These are phyloP conservation scores for Homarus gammarus DNA, from an alignment of 2,888 invertebrate species.

Conservation along the genomic window DNA sequence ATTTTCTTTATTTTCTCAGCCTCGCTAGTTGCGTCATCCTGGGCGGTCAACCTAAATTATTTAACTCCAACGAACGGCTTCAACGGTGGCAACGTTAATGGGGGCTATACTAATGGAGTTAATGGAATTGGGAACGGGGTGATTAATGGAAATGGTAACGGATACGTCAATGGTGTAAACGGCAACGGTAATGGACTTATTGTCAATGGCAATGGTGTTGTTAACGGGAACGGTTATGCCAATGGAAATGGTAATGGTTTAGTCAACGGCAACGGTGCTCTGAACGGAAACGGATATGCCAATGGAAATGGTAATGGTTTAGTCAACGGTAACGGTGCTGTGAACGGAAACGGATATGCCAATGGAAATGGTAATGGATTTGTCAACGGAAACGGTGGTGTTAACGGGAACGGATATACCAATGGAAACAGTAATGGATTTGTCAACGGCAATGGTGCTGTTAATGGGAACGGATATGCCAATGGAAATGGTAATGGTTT, in stretches of 20 bases:
- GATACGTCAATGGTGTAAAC: too few species aligned
- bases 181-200: not conserved
- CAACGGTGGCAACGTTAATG: conserved; percentile 19
- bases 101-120: not conserved
- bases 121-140: too few species aligned
- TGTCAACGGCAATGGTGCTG: conserved; percentile 48
- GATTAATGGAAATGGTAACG: too few species aligned
- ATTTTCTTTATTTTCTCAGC: too few species aligned
- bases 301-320: not conserved
- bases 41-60: too few species aligned
- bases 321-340: not conserved
- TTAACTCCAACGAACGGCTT: too few species aligned
- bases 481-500: conserved; percentile 58
- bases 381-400: conserved; percentile 22
- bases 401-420: conserved; percentile 68
- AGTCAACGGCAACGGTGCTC: too few species aligned
- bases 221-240: too few species aligned
- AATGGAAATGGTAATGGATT: too few species aligned
- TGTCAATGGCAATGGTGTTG: not conserved
- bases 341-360: conserved; percentile 24
- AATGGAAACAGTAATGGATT: conserved; percentile 74
- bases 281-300: not conserved
- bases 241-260: too few species aligned
- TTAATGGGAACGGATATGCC: conserved; percentile 44
- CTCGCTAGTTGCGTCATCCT: too few species aligned